phyloP scores from a whole-genome alignment of 2,113 vertebrate species.

The Serinus canaria region DNA sequence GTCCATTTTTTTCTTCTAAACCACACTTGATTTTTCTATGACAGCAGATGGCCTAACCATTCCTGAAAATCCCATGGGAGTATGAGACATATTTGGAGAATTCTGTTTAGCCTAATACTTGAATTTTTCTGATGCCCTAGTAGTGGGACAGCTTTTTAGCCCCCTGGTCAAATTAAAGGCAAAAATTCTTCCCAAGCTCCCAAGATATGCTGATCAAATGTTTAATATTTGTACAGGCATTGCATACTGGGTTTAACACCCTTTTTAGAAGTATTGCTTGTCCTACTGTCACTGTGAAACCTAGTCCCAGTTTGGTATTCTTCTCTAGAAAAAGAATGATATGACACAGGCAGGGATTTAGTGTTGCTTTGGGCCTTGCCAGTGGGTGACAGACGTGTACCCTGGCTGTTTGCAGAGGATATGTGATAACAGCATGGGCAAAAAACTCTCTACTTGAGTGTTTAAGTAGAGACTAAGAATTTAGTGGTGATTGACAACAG shows the following conservation, averaged over 20 bases:
- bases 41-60: conserved; percentile 50
- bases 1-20: conserved; percentile 48
- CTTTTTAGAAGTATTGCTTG: background rate
- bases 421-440: rapidly evolving
- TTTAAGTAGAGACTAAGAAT: background rate
- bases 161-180: background rate
- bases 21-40: conserved; percentile 34
- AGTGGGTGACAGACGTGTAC: background rate
- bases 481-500: background rate
- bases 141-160: conserved; percentile 36
- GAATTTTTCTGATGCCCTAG: conserved; percentile 34
- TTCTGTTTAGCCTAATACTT: conserved; percentile 32
- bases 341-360: background rate
- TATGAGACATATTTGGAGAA: conserved; percentile 51
- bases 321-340: background rate
- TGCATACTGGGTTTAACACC: background rate
- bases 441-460: background rate
- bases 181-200: background rate
- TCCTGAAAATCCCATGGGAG: conserved; percentile 35
- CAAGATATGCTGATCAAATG: background rate
- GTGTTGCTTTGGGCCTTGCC: background rate
- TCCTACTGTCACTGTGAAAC: background rate
- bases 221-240: background rate
- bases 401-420: background rate
- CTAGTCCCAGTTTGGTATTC: background rate